Evolutionary conservation across 37 sponge, comb jelly and placozoan genomes (phyloP).

Genomic region (Theonella swinhoei): DNA sequence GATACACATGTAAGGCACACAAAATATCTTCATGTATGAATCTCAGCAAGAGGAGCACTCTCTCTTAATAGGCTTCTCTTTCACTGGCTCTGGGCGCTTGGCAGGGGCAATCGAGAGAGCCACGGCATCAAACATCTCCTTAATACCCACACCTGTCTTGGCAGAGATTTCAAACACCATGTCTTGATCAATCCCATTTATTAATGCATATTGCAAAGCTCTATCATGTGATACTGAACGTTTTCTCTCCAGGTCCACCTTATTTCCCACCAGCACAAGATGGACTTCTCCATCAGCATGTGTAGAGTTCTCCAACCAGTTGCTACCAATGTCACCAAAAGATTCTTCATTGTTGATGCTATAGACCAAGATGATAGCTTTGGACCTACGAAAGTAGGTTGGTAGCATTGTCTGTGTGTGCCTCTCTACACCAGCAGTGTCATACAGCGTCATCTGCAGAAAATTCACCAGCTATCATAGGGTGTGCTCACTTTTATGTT

Average conservation of each 20-base stretch:
- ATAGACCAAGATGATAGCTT: conserved; percentile 62
- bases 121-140: conserved; percentile 61
- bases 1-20: no score
- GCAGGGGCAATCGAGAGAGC: conserved; percentile 14
- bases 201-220: conserved; percentile 21
- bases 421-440: conserved; percentile 81
- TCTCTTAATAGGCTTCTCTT: no score
- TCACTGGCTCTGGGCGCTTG: background rate
- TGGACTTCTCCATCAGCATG: background rate
- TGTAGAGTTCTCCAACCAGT: conserved; percentile 17
- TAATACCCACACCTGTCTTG: conserved; percentile 39
- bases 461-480: background rate
- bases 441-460: conserved; percentile 69
- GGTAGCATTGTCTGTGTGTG: conserved; percentile 62
- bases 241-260: conserved; percentile 42
- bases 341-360: conserved; percentile 38
- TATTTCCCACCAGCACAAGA: conserved; percentile 59
- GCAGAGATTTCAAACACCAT: conserved; percentile 66
- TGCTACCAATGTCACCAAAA: conserved; percentile 18
- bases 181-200: conserved; percentile 21
- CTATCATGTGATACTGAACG: background rate
- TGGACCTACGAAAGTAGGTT: conserved; percentile 67
- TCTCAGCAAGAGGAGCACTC: no score
- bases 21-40: no score
- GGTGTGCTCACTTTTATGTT: background rate